Evolutionary conservation across 2,797 vertebrate species (phyloP).

Genomic region (Triplophysa yarkandensis): DNA sequence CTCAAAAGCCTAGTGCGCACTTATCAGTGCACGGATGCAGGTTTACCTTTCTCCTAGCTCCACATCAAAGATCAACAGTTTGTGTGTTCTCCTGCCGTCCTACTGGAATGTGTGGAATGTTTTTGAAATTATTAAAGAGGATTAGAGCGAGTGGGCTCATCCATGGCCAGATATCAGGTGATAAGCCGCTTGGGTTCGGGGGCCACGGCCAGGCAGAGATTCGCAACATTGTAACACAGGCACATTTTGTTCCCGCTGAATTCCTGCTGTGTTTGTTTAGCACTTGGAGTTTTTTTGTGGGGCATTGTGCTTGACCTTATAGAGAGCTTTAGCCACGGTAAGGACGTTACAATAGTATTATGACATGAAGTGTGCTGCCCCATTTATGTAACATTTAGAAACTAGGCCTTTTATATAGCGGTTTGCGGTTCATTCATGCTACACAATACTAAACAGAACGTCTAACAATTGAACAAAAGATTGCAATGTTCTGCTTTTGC

Average conservation of each 20-base stretch:
- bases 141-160: constrained; percentile 65
- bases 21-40: background rate
- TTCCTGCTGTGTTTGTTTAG: constrained; percentile 73
- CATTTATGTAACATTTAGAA: constrained; percentile 1
- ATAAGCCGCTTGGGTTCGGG: constrained; percentile 66
- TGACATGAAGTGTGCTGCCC: constrained; percentile 1
- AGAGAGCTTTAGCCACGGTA: constrained; percentile 34
- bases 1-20: background rate
- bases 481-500: background rate
- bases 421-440: background rate
- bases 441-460: constrained; percentile 1
- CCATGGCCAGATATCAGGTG: constrained; percentile 62
- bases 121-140: constrained; percentile 70
- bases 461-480: background rate
- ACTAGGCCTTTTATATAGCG: background rate
- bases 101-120: constrained; percentile 71
- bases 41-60: constrained; percentile 36
- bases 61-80: constrained; percentile 12
- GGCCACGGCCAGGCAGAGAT: constrained; percentile 66
- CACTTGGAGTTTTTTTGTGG: constrained; percentile 62
- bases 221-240: constrained; percentile 64
- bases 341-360: constrained; percentile 2
- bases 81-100: constrained; percentile 57
- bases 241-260: constrained; percentile 72
- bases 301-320: constrained; percentile 67